phyloP scores from a whole-genome alignment of 2,113 vertebrate species.

The Struthidea cinerea region DNA sequence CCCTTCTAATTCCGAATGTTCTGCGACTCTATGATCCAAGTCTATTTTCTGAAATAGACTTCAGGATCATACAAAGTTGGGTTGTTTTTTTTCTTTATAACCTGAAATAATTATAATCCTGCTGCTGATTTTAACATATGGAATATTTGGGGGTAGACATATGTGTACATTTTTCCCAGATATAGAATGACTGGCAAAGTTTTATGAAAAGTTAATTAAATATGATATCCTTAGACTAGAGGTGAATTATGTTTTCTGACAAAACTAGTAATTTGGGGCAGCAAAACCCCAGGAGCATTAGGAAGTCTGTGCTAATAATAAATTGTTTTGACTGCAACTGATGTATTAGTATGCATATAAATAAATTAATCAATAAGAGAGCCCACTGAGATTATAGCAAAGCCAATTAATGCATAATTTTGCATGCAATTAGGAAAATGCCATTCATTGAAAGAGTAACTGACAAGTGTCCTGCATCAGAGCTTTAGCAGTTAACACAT shows the following conservation, averaged over 20 bases:
- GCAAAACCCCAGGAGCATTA: neutral
- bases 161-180: neutral
- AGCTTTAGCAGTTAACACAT: neutral
- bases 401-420: neutral
- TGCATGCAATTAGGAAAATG: constrained; percentile 20
- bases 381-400: neutral
- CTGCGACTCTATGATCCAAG: neutral
- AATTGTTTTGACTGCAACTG: neutral
- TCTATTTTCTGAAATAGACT: neutral
- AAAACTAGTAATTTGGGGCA: neutral
- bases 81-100: neutral
- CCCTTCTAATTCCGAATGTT: neutral
- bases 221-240: neutral
- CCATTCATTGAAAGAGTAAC: neutral
- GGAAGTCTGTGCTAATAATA: neutral
- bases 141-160: neutral
- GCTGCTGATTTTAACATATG: neutral
- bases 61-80: neutral
- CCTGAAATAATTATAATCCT: neutral
- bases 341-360: neutral
- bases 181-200: neutral
- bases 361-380: constrained; percentile 6
- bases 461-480: neutral
- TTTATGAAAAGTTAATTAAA: neutral
- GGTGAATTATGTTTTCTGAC: neutral